phyloP scores from a whole-genome alignment of 2,888 invertebrate genomes.

The Bombylius major region DNA sequence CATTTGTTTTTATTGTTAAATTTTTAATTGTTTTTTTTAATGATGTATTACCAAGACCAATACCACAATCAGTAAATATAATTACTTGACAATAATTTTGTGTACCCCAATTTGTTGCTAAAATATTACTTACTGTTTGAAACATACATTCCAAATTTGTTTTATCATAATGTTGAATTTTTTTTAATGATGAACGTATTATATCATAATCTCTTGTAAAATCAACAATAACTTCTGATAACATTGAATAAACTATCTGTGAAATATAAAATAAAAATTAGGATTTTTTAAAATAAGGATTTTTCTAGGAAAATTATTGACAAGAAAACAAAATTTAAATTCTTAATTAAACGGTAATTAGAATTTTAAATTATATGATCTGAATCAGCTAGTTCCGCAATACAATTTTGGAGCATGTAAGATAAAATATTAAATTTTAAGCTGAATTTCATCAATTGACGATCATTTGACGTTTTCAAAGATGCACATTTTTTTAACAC shows the following conservation, averaged over 20 bases:
- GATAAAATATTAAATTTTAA: too few species aligned
- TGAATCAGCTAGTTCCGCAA: too few species aligned
- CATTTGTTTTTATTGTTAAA: constrained; percentile 19
- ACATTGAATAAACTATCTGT: constrained; percentile 26
- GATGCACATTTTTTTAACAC: too few species aligned
- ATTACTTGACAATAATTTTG: constrained; percentile 73
- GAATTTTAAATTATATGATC: too few species aligned
- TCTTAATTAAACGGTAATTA: too few species aligned
- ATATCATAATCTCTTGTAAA: constrained; percentile 82
- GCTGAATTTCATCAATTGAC: too few species aligned
- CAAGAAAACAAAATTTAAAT: too few species aligned
- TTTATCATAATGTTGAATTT: constrained; percentile 74
- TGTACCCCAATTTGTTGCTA: constrained; percentile 82
- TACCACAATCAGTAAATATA: constrained; percentile 62
- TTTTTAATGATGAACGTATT: constrained; percentile 61
- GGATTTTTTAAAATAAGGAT: background rate
- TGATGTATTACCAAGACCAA: constrained; percentile 53
- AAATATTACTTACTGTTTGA: constrained; percentile 62
- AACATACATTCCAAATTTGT: constrained; percentile 72
- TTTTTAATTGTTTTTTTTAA: constrained; percentile 43
- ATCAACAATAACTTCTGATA: constrained; percentile 51
- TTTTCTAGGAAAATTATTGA: too few species aligned
- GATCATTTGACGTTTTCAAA: too few species aligned
- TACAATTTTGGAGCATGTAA: too few species aligned
- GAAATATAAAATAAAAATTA: constrained; percentile 21